Evolutionary conservation across 2,888 invertebrate genomes (phyloP).

Genomic region (Chrysolina americana): DNA sequence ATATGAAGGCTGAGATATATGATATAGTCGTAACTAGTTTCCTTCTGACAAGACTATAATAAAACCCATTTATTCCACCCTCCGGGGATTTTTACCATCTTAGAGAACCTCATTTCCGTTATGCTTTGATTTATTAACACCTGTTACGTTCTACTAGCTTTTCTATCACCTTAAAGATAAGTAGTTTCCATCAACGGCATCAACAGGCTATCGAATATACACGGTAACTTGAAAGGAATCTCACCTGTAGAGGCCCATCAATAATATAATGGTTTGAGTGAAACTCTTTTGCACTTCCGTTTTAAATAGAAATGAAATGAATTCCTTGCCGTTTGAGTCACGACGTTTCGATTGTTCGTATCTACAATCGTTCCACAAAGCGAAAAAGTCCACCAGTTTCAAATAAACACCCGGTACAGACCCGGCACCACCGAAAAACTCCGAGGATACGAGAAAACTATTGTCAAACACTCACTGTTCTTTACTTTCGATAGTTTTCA

Average conservation of each 20-base stretch:
- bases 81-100: background rate
- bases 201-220: background rate
- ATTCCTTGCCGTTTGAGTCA: too few species aligned
- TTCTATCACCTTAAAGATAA: background rate
- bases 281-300: too few species aligned
- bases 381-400: too few species aligned
- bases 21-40: slow-evolving; percentile 17
- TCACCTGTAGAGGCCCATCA: background rate
- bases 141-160: slow-evolving; percentile 6
- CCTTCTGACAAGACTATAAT: slow-evolving; percentile 8
- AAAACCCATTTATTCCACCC: slow-evolving; percentile 10
- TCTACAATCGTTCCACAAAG: too few species aligned
- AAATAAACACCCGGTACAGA: too few species aligned
- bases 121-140: background rate
- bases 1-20: background rate
- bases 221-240: background rate
- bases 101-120: slow-evolving; percentile 8
- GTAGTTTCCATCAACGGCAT: background rate
- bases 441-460: too few species aligned
- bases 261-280: too few species aligned
- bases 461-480: too few species aligned
- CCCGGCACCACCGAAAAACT: too few species aligned
- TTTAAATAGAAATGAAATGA: too few species aligned
- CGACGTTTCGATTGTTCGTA: too few species aligned
- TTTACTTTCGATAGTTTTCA: too few species aligned